Base-by-base conservation (phyloP, 2,797 vertebrate species). In the Neosilurus hyrtlii region DNA sequence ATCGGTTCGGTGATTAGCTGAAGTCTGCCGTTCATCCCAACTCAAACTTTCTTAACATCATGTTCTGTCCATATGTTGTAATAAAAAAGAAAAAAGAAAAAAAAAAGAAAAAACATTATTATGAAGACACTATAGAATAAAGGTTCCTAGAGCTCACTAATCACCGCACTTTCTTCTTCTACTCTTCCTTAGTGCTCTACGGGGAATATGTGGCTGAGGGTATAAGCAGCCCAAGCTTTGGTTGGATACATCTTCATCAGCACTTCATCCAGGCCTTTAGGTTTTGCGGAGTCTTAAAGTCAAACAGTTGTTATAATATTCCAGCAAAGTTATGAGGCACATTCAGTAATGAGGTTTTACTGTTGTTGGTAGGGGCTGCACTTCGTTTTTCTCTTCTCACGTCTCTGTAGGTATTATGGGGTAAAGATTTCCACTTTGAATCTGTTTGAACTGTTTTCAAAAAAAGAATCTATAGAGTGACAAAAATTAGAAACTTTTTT, bases 111-210 rank as follows among this genome's bases (percentile, higher is more conserved):
- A 66, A 88, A 90, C n/a, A 63, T 15, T 90, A 87, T 87, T 88
- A 90, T 89, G 89, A 92, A 90, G 86, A 86, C 77, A 22, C 83
- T 51, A 9, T 24, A 51, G 24, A n/a, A 37, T 66, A 35, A 57
- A 68, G 7, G 65, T 43, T 24, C 73, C 18, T 22, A 3, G 74
- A 8, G 52, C 59, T 72, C 30, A 65, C 56, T 24, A 30, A 59
- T 83, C n/a, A 52, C 24, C 22, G 15, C 11, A 51, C 52, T 20
- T 81, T 75, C 81, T 63, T 57, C 49, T 15, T 37, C 73, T 18
- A 26, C 15, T 54, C 51, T 54, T 26, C 9, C 52, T 74, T 30
- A 56, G 52, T 30, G 24, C 52, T 76, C 74, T 43, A 37, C 16
- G 0, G 20, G 57, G 35, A 76, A 76, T 61, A 49, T 62, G 30